These are phyloP conservation scores for Pantherophis vulpinus DNA, from an alignment of 2,797 vertebrate species.

Conservation along the genomic window DNA sequence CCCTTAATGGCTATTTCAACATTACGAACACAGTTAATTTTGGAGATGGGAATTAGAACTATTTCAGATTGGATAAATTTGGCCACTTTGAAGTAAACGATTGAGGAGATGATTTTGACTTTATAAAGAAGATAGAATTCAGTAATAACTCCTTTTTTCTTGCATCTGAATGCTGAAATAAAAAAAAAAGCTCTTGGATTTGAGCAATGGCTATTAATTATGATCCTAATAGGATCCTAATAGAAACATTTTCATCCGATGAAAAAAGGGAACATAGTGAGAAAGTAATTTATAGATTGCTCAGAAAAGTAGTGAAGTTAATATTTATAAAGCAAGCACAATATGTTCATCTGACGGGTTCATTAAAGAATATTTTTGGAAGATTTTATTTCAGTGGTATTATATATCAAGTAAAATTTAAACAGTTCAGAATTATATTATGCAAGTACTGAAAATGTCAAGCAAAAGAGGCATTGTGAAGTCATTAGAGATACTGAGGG, in stretches of 20 bases:
- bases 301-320: neutral
- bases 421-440: neutral
- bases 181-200: neutral
- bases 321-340: neutral
- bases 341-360: neutral
- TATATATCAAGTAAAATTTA: neutral
- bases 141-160: neutral
- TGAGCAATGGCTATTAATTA: neutral
- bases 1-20: neutral
- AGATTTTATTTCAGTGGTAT: constrained; percentile 2
- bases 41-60: neutral
- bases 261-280: neutral
- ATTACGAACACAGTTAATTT: neutral
- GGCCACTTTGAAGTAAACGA: neutral
- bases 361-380: neutral
- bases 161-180: neutral
- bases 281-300: neutral
- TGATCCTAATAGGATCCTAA: neutral
- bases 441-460: neutral
- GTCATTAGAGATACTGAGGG: neutral
- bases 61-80: neutral
- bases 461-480: neutral
- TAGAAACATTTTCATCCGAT: neutral
- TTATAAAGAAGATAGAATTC: neutral
- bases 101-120: neutral